phyloP scores from a whole-genome alignment of 2,113 vertebrate genomes.

The Gila orcuttii region DNA sequence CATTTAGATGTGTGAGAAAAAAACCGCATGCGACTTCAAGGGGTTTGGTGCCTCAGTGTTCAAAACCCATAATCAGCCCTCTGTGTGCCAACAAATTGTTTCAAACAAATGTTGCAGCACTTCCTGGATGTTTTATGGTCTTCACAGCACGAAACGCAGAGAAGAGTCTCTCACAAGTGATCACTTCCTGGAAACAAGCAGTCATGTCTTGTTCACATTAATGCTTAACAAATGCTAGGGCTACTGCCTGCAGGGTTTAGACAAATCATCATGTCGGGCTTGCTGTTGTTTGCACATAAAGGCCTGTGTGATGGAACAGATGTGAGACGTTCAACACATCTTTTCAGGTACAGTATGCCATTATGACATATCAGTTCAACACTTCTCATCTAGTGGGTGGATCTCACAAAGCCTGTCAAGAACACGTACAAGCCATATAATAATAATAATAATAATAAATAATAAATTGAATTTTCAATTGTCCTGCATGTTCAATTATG shows the following conservation, averaged over 20 bases:
- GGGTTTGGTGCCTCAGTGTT: not conserved
- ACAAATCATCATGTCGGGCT: not conserved
- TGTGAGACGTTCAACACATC: not conserved
- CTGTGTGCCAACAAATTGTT: not conserved
- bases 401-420: conserved; percentile 13
- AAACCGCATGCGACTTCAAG: not conserved
- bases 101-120: not conserved
- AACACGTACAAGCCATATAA: not conserved
- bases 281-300: not conserved
- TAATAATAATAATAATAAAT: not conserved
- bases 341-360: not conserved
- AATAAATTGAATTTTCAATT: too few relatives aligned
- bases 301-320: not conserved
- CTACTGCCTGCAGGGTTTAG: not conserved
- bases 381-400: not conserved
- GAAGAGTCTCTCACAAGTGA: not conserved
- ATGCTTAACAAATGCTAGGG: not conserved
- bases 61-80: not conserved
- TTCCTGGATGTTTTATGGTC: conserved; percentile 1
- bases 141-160: conserved; percentile 1
- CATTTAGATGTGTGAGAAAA: not conserved
- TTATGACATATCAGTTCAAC: not conserved
- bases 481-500: too few relatives aligned
- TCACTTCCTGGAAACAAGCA: conserved; percentile 26
- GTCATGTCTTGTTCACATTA: not conserved